Base-by-base conservation (phyloP, 1,140 invertebrate species). In the Drosophila eugracilis region DNA sequence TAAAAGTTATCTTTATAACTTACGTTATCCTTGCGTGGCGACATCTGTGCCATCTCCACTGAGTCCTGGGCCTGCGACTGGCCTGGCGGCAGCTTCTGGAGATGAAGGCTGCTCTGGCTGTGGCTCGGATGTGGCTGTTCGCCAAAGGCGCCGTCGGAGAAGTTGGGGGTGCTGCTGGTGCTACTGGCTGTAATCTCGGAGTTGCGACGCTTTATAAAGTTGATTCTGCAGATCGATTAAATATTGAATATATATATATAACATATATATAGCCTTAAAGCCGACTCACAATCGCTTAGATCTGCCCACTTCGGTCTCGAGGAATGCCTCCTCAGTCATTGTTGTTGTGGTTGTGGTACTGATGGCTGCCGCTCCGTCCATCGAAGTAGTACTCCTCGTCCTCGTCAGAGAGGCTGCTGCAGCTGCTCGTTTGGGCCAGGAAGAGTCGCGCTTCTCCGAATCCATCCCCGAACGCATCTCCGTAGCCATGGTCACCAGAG, bases 1-100 rank as follows among this genome's bases (percentile, higher is more conserved):
- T n/a, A 14, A 7, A 1, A 45, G 22, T 30, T 3, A 17, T 10
- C 5, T 28, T 4, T 15, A 14, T 6, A 1, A 24, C 39, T 81
- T 77, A 93, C 93, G 83, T 93, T 93, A 57, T 93, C 85, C 88
- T 90, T 92, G 44, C 92, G 91, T 42, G 92, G 91, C 50, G 92
- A 92, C 57, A 92, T 79, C 59, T 91, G 92, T 81, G 84, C 84
- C 26, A 91, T 81, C 28, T 90, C 71, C 50, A 75, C 83, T 21
- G 54, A 69, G 66, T 75, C 92, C 62, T 72, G 58, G 9, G 41
- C 44, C 75, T 74, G 74, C 21, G 44, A 26, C 28, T 47, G 58
- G 37, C 21, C 44, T 44, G 36, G 21, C 26, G 63, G 36, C 63
- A 44, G 24, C 55, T 62, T 65, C 44, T 54, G 49, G 6, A 66